phyloP scores from a whole-genome alignment of 2,113 vertebrate species.

The Orthonyx spaldingii region DNA sequence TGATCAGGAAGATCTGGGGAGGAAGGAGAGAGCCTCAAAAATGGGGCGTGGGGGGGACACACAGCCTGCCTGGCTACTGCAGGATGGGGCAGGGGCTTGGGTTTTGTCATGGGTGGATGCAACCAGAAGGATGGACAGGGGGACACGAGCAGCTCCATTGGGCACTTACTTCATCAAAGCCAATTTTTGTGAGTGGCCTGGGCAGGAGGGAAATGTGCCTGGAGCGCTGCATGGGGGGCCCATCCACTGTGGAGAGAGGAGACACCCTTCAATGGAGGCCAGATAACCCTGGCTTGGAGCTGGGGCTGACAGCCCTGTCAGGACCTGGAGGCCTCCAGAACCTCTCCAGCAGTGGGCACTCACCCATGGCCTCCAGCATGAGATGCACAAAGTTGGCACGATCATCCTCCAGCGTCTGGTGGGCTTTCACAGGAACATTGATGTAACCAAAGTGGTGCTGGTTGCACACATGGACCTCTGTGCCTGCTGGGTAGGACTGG shows the following conservation, averaged over 20 bases:
- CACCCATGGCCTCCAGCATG: slow-evolving; percentile 86
- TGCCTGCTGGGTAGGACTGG: slow-evolving; percentile 57
- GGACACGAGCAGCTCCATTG: fast-evolving
- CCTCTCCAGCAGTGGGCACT: background rate
- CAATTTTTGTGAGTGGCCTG: slow-evolving; percentile 85
- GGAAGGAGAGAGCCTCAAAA: background rate
- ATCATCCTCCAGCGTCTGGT: slow-evolving; percentile 86
- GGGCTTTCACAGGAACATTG: slow-evolving; percentile 85
- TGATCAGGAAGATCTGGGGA: slow-evolving; percentile 88
- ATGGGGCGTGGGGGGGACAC: fast-evolving
- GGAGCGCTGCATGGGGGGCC: slow-evolving; percentile 84
- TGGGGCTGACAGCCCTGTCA: background rate
- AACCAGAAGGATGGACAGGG: background rate
- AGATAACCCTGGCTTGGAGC: background rate
- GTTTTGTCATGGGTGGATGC: background rate
- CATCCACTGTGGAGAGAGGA: slow-evolving; percentile 78
- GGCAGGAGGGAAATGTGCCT: slow-evolving; percentile 76
- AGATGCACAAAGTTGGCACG: slow-evolving; percentile 88
- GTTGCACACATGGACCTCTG: slow-evolving; percentile 85
- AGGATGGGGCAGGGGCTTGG: fast-evolving
- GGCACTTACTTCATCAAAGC: slow-evolving; percentile 87
- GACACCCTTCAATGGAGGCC: background rate
- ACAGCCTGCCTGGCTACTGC: background rate
- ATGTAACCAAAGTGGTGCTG: slow-evolving; percentile 87
- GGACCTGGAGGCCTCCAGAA: background rate